Evolutionary conservation across 37 sponge, comb jelly and placozoan species (phyloP).

Genomic region (Ephydatia muelleri): DNA sequence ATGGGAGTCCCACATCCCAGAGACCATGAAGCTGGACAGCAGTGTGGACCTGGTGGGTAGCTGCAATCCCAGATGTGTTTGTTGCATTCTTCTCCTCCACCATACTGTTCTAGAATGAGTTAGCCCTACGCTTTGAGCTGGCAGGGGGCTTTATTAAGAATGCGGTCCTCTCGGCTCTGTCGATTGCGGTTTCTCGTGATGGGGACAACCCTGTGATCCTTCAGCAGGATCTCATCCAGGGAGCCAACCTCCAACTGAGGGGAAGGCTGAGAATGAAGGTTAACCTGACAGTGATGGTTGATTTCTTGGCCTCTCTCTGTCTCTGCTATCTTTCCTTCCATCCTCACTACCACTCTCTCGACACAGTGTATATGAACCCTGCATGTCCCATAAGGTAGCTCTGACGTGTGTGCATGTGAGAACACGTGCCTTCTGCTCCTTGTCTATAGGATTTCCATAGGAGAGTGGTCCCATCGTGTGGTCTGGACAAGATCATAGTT

Average conservation of each 20-base stretch:
- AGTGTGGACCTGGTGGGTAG: slow-evolving; percentile 54
- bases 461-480: slow-evolving; percentile 73
- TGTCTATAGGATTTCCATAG: slow-evolving; percentile 75
- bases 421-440: neutral
- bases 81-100: neutral
- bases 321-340: no score
- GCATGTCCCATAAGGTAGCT: no score
- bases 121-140: slow-evolving; percentile 69
- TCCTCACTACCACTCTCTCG: no score
- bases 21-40: slow-evolving; percentile 66
- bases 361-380: no score
- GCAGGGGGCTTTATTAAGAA: slow-evolving; percentile 72
- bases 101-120: slow-evolving; percentile 35
- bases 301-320: no score
- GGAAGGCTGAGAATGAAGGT: slow-evolving; percentile 77
- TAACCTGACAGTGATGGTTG: no score
- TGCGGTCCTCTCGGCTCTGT: slow-evolving; percentile 47
- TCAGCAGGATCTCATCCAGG: slow-evolving; percentile 52
- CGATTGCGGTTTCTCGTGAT: slow-evolving; percentile 41
- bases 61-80: neutral
- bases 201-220: slow-evolving; percentile 66
- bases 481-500: slow-evolving; percentile 79
- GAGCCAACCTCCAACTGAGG: slow-evolving; percentile 52
- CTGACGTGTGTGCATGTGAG: slow-evolving; percentile 23
- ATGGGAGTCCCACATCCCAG: slow-evolving; percentile 83